phyloP scores from a whole-genome alignment of 2,113 vertebrate genomes.

The Gulo gulo region DNA sequence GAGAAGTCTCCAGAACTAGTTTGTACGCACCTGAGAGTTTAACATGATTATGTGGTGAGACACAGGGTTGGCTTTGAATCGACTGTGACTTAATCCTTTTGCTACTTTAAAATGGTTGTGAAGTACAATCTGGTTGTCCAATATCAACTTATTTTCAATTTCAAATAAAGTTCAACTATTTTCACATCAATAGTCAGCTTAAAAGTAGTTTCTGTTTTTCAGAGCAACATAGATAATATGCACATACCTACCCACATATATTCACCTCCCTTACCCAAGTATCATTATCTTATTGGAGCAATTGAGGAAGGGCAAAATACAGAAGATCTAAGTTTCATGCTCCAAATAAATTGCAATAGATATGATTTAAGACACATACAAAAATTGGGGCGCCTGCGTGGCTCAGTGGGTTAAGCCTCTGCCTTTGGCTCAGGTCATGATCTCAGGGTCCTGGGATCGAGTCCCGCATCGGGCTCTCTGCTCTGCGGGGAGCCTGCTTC shows the following conservation, averaged over 20 bases:
- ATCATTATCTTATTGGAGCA: background rate
- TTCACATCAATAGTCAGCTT: background rate
- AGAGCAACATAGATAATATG: background rate
- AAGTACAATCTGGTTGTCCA: background rate
- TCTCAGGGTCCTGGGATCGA: too few species aligned
- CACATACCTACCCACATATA: background rate
- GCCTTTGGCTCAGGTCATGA: too few species aligned
- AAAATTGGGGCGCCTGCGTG: background rate
- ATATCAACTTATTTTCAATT: background rate
- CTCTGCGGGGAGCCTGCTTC: too few species aligned
- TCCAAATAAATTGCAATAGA: background rate
- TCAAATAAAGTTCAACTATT: background rate
- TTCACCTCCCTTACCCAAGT: background rate
- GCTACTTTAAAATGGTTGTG: background rate
- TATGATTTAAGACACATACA: background rate
- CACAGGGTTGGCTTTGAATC: background rate
- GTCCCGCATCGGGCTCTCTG: too few species aligned
- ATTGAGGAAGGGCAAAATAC: background rate
- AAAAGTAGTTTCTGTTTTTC: constrained; percentile 9
- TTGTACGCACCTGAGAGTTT: background rate
- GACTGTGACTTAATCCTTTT: background rate
- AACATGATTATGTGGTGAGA: background rate
- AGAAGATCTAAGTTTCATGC: background rate
- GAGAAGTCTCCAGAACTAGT: background rate
- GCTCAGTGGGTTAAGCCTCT: too few species aligned